Conservation (phyloP, 2,113 vertebrate species). For the Heterochromis multidens region DNA sequence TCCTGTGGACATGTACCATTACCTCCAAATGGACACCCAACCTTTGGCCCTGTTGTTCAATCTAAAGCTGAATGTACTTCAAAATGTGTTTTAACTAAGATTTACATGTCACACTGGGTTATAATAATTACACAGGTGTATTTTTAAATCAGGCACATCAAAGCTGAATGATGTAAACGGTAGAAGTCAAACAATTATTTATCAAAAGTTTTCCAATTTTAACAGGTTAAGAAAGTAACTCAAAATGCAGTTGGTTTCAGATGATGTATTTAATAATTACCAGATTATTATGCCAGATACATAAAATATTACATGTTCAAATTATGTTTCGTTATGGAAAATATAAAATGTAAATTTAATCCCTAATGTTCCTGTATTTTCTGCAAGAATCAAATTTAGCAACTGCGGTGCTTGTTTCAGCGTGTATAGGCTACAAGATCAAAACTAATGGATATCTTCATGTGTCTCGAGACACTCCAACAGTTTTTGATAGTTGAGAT, state of each 20-base stretch:
- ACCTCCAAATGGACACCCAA: not conserved
- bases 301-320: not conserved
- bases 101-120: not conserved
- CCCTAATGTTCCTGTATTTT: not conserved
- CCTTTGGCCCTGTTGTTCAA: not conserved
- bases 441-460: not conserved
- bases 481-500: not conserved
- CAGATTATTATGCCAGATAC: not conserved
- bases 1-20: not conserved
- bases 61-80: conserved; percentile 63
- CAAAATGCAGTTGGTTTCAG: not conserved
- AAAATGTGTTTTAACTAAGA: not conserved
- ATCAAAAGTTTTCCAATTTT: not conserved
- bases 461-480: not conserved
- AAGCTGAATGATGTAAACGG: not conserved
- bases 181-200: not conserved
- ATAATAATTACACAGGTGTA: not conserved
- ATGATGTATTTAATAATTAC: not conserved
- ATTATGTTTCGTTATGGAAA: not conserved
- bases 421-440: not conserved
- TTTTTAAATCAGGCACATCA: not conserved
- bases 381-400: not conserved
- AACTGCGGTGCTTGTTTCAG: not conserved
- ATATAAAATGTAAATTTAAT: not conserved
- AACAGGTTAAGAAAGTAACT: not conserved